Percentiles rank a stretch among this genome's conserved stretches.
Conservation (phyloP, 2,113 vertebrate genomes). For the Corythaixoides concolor region DNA sequence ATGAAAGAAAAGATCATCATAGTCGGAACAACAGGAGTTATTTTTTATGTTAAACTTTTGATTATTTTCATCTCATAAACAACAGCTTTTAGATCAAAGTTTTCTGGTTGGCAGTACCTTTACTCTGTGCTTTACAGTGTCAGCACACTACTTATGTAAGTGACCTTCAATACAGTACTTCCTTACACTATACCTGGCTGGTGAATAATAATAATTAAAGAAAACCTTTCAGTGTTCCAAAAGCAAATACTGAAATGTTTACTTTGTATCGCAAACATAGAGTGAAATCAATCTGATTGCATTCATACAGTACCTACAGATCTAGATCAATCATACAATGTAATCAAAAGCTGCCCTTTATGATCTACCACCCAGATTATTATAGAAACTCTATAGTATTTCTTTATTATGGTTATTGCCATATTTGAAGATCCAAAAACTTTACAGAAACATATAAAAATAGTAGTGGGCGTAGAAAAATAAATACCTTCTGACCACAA, state of each 20-base stretch:
- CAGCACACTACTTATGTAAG: background rate
- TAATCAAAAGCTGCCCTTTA: background rate
- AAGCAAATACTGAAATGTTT: background rate
- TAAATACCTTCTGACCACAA: background rate
- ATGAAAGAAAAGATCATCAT: background rate
- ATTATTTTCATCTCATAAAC: background rate
- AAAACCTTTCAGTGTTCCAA: background rate
- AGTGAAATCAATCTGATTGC: background rate
- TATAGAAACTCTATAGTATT: background rate
- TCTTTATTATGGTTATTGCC: background rate
- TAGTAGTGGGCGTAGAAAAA: background rate
- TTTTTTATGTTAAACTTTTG: background rate
- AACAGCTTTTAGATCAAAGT: background rate
- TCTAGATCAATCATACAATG: background rate
- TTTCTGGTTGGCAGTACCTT: background rate
- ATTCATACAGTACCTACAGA: background rate
- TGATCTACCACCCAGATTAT: background rate
- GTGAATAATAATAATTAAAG: background rate
- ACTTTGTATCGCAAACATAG: background rate
- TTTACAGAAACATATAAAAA: background rate
- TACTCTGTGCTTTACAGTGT: background rate
- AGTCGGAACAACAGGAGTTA: background rate
- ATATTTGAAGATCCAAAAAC: background rate
- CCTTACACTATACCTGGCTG: background rate
- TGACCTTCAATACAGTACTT: background rate